Conservation (phyloP, 2,113 vertebrate species). For the Eurypyga helias region DNA sequence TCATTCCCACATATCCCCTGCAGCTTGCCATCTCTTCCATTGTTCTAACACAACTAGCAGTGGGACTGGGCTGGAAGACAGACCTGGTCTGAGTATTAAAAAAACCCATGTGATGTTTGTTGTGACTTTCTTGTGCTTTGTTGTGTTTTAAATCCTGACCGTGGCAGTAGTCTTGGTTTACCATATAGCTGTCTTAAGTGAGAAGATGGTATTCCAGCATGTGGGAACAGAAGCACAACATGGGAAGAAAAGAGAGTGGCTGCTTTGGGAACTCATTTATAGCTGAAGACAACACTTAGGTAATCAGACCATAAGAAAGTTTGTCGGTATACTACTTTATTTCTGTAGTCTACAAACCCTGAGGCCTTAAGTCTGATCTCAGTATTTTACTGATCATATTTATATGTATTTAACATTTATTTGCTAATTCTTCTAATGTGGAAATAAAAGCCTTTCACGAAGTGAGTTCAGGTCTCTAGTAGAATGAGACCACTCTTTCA, state of each 20-base stretch:
- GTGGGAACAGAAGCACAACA: background rate
- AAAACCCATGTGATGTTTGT: background rate
- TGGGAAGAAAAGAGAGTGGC: background rate
- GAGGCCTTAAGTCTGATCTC: background rate
- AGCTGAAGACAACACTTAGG: background rate
- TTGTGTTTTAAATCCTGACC: background rate
- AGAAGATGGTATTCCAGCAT: background rate
- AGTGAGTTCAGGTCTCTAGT: background rate
- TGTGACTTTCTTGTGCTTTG: background rate
- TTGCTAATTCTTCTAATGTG: background rate
- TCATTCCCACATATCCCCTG: background rate
- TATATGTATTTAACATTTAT: background rate
- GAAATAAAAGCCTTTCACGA: background rate
- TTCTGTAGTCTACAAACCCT: background rate
- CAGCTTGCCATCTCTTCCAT: rapidly evolving
- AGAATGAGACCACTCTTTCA: background rate
- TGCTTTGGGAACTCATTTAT: background rate
- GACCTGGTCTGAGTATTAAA: background rate
- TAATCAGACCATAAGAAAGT: background rate
- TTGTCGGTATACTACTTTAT: background rate
- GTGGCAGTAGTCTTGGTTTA: background rate
- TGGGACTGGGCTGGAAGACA: background rate
- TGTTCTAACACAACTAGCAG: background rate
- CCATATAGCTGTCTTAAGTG: background rate
- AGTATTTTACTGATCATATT: background rate